These are phyloP conservation scores for Corythucha ciliata DNA, from an alignment of 2,888 invertebrate species.

Conservation along the genomic window DNA sequence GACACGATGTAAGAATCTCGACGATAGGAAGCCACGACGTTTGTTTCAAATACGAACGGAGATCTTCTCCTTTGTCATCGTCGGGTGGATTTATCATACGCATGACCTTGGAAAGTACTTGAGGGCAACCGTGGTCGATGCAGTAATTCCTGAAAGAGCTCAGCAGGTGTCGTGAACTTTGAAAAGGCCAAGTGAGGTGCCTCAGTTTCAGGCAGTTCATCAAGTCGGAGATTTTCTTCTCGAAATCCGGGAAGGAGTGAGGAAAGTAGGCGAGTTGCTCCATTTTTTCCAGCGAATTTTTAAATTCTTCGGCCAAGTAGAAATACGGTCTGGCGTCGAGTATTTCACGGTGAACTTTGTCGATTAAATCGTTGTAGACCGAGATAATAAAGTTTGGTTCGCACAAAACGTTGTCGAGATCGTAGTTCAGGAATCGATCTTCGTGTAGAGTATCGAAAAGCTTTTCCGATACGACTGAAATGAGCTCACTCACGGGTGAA, in stretches of 20 bases:
- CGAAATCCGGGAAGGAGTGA: neutral
- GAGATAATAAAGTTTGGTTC: slow-evolving; percentile 51
- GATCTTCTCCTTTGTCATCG: slow-evolving; percentile 38
- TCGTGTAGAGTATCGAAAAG: slow-evolving; percentile 27
- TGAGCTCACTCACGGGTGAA: slow-evolving; percentile 22
- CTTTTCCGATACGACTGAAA: slow-evolving; percentile 23
- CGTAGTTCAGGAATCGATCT: slow-evolving; percentile 23
- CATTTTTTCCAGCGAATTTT: neutral
- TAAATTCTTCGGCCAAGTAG: neutral
- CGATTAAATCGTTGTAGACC: slow-evolving; percentile 59
- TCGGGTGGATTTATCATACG: slow-evolving; percentile 43
- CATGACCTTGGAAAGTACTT: slow-evolving; percentile 36
- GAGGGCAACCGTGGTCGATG: slow-evolving; percentile 15
- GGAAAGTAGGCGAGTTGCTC: neutral
- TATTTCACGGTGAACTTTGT: slow-evolving; percentile 51
- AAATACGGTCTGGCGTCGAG: neutral
- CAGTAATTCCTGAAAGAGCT: slow-evolving; percentile 28
- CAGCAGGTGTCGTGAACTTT: slow-evolving; percentile 17
- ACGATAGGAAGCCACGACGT: slow-evolving; percentile 47
- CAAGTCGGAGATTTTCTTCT: neutral
- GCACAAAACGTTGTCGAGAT: slow-evolving; percentile 42
- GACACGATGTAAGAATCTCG: slow-evolving; percentile 42
- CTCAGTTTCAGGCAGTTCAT: slow-evolving; percentile 18
- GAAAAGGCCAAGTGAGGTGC: slow-evolving; percentile 23
- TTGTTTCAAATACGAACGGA: slow-evolving; percentile 42